Evolutionary conservation across 2,113 vertebrate genomes (phyloP), one percentile per base, ranked within the genome.

Genomic region (Silurus asotus): DNA sequence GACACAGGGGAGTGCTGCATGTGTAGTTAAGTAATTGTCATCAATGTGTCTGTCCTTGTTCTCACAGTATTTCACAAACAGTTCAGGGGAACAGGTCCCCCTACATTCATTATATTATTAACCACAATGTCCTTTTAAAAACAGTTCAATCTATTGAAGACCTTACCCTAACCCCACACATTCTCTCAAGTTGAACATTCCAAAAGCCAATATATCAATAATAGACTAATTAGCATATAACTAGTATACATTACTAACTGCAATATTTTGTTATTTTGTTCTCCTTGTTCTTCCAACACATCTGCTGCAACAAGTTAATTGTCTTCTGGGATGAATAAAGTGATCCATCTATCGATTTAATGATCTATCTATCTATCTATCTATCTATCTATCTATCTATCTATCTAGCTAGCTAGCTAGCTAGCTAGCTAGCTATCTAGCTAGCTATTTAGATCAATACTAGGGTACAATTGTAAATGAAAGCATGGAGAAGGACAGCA

Each of bases 101-200:
- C 70, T 28, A 87, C 64, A 69, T 84, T 56, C n/a, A 48, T 48
- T 88, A 91, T 88, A 87, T 75, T 89, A 84, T 72, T 82, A 64
- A 85, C 25, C 17, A 62, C 53, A 53, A 77, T 82, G 75, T 65
- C 85, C 81, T 89, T 81, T 28, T 87, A 90, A 91, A 91, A 64
- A 56, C 80, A 20, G 75, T 80, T 62, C 70, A 70, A 51, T 49
- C 11, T n/a, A 20, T 17, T 62, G 55, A 37, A 58, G 55, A 28
- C n/a, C 5, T 37, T 2, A 37, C 1, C 37, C 37, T 37, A 55
- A 37, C 56, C 25, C 6, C 59, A 15, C 74, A 37, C n/a, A 53
- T 84, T 77, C 20, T 77, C 59, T 84, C 61, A 65, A 49, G 10
- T 49, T 5, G 23, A 23, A 74, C 3, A 49, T 11, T 49, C 23